phyloP scores from a whole-genome alignment of 2,113 vertebrate genomes.

The Apodemus sylvaticus region DNA sequence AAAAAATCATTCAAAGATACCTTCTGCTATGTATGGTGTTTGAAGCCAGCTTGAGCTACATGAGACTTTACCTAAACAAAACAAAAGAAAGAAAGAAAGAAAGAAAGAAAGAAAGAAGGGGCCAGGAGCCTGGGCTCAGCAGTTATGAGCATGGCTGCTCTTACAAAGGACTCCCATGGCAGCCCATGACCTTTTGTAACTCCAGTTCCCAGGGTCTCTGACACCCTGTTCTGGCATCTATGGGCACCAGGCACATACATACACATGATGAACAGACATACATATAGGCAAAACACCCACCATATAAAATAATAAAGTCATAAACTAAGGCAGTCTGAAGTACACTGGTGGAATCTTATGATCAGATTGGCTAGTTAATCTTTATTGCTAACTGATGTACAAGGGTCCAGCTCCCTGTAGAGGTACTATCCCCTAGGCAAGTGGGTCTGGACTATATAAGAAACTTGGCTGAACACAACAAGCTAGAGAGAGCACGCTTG shows the following conservation, averaged over 20 bases:
- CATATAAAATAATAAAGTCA: background rate
- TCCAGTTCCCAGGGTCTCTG: background rate
- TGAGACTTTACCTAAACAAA: background rate
- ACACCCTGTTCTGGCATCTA: background rate
- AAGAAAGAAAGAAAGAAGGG: too few relatives aligned
- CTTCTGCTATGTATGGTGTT: background rate
- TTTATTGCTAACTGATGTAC: background rate
- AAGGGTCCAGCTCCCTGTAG: background rate
- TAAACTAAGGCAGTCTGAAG: background rate
- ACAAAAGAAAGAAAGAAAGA: background rate
- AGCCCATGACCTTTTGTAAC: background rate
- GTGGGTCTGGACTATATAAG: background rate
- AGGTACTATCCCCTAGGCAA: background rate
- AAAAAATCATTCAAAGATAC: background rate
- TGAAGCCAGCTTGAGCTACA: background rate
- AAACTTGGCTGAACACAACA: background rate
- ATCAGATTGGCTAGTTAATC: background rate
- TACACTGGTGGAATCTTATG: background rate
- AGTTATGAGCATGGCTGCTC: background rate
- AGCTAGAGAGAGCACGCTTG: background rate
- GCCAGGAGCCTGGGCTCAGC: too few relatives aligned
- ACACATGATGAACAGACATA: background rate
- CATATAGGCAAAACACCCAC: background rate
- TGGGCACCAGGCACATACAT: background rate
- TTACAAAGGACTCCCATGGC: background rate